Conservation (phyloP, 2,888 invertebrate genomes). For the Ormyrus pomaceus region DNA sequence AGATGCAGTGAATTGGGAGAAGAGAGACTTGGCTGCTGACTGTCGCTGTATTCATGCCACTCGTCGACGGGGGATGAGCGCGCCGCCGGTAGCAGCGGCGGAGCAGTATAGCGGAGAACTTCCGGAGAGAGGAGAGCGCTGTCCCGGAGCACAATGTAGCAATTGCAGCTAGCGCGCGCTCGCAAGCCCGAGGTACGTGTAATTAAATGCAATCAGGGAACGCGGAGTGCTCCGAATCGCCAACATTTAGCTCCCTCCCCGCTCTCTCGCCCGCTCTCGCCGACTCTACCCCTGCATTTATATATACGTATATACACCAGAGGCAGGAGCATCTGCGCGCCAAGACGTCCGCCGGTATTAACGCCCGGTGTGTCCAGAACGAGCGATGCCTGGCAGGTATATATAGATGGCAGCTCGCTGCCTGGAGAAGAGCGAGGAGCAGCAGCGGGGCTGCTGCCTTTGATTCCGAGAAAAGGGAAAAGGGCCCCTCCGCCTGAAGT, state of each 20-base stretch:
- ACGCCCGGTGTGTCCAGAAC: not conserved
- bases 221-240: conserved; percentile 72
- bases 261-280: conserved; percentile 27
- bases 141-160: conserved; percentile 68
- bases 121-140: conserved; percentile 35
- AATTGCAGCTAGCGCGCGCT: conserved; percentile 65
- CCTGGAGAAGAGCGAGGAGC: no score
- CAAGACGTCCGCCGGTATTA: conserved; percentile 2
- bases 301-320: not conserved
- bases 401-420: no score
- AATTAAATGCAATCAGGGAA: conserved; percentile 75
- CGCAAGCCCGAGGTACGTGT: conserved; percentile 66
- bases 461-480: no score
- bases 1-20: conserved; percentile 1
- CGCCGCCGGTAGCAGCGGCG: not conserved
- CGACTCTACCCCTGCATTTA: not conserved
- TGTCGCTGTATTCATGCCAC: conserved; percentile 24
- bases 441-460: no score
- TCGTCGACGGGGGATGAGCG: not conserved
- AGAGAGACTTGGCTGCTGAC: no score
- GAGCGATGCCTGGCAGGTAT: no score
- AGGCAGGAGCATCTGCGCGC: not conserved
- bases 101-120: not conserved
- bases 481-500: no score
- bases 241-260: conserved; percentile 63